phyloP scores from a whole-genome alignment of 1,140 invertebrate genomes.

The Cherax destructor region DNA sequence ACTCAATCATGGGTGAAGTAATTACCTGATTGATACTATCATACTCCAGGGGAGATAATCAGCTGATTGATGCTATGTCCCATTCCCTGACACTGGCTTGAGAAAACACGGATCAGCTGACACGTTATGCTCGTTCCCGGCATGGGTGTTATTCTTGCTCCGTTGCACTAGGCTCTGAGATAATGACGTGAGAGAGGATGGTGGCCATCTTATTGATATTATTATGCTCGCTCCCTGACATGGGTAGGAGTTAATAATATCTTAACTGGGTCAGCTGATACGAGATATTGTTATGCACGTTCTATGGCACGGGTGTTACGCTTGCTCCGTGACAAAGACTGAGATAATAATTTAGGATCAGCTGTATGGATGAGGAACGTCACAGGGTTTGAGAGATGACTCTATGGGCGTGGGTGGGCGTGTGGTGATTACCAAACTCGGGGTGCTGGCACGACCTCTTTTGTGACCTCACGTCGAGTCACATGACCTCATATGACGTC shows the following conservation, averaged over 20 bases:
- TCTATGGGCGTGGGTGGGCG: conserved; percentile 54
- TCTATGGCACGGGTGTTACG: conserved; percentile 17
- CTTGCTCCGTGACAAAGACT: not conserved
- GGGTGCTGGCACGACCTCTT: conserved; percentile 52
- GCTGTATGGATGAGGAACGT: not conserved
- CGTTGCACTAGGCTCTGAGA: conserved; percentile 8
- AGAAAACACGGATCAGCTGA: conserved; percentile 21
- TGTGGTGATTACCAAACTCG: conserved; percentile 57
- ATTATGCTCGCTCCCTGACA: conserved; percentile 11
- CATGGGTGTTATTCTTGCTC: not conserved
- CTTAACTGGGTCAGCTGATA: not conserved
- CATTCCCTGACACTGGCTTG: not conserved
- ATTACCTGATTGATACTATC: too few relatives aligned
- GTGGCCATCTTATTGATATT: not conserved
- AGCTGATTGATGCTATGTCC: not conserved
- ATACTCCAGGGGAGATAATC: too few relatives aligned
- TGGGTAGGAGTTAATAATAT: conserved; percentile 1
- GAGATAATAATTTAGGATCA: conserved; percentile 13
- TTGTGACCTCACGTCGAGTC: conserved; percentile 41
- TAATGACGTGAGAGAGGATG: not conserved
- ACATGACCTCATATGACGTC: conserved; percentile 57
- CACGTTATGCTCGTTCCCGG: too few relatives aligned
- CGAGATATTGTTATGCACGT: not conserved
- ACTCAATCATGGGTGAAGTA: not conserved
- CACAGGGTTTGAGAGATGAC: not conserved